Conservation (phyloP, 2,113 vertebrate species). For the Corydoras maculifer region DNA sequence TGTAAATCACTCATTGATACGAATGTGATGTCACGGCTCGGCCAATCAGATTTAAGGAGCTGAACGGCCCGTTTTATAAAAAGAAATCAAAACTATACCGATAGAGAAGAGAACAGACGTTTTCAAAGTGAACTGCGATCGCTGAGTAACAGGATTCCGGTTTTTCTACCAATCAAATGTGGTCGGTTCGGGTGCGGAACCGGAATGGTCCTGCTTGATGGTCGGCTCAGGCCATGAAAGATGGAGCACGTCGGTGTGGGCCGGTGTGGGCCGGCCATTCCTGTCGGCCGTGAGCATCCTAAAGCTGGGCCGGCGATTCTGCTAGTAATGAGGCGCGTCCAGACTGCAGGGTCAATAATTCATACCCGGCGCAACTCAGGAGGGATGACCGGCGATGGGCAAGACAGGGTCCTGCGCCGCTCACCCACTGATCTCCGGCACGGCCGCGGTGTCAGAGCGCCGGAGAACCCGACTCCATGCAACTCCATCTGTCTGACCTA, state of each 20-base stretch:
- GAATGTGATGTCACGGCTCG: too few species aligned
- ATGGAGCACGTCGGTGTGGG: slow-evolving; percentile 60
- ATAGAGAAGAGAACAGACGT: too few species aligned
- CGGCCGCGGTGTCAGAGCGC: slow-evolving; percentile 34
- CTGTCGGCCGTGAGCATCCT: slow-evolving; percentile 53
- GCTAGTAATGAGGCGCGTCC: slow-evolving; percentile 66
- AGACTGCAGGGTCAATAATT: slow-evolving; percentile 71
- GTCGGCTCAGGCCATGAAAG: slow-evolving; percentile 65
- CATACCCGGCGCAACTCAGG: slow-evolving; percentile 57
- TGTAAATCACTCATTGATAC: too few species aligned
- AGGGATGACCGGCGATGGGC: slow-evolving; percentile 49
- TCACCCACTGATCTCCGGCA: slow-evolving; percentile 36
- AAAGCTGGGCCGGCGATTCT: slow-evolving; percentile 61
- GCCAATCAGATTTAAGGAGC: too few species aligned
- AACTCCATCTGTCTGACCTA: slow-evolving; percentile 49
- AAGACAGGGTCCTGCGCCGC: slow-evolving; percentile 33
- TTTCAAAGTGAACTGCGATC: neutral
- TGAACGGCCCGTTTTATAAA: too few species aligned
- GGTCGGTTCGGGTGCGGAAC: slow-evolving; percentile 1
- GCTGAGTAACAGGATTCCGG: neutral
- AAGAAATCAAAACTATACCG: too few species aligned
- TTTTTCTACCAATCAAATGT: neutral
- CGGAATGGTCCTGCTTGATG: slow-evolving; percentile 29
- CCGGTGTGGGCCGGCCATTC: slow-evolving; percentile 45
- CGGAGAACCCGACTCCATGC: slow-evolving; percentile 53